Conservation (phyloP, 1,140 invertebrate genomes). For the Brachionus sp. region DNA sequence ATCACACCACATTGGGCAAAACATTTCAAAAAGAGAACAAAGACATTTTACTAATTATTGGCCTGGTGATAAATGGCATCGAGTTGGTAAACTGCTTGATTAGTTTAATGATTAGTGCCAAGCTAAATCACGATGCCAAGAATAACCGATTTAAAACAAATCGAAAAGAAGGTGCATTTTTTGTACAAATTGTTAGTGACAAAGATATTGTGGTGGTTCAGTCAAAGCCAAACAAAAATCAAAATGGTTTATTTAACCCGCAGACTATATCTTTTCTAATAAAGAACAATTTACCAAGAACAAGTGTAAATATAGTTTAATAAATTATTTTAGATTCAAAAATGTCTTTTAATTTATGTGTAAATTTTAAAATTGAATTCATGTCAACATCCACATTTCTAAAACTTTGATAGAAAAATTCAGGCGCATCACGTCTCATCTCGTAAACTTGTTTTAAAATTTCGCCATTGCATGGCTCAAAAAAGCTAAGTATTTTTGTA, state of each 20-base stretch:
- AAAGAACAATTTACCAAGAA: conserved; percentile 24
- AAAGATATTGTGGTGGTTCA: conserved; percentile 49
- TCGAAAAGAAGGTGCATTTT: conserved; percentile 58
- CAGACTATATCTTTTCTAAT: conserved; percentile 14
- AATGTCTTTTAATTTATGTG: background rate
- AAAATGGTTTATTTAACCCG: conserved; percentile 12
- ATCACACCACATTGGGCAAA: conserved; percentile 59
- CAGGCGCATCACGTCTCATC: conserved; percentile 36
- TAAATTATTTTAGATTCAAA: background rate
- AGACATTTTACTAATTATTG: conserved; percentile 58
- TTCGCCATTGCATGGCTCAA: background rate
- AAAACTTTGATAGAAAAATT: conserved; percentile 34
- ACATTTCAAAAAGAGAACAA: conserved; percentile 57
- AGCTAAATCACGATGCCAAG: conserved; percentile 57
- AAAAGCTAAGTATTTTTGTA: background rate
- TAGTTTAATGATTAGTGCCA: conserved; percentile 55
- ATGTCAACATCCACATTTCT: background rate
- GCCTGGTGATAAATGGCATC: conserved; percentile 53
- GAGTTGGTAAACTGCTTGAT: conserved; percentile 58
- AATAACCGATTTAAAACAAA: conserved; percentile 54
- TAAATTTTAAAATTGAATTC: conserved; percentile 29
- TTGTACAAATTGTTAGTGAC: conserved; percentile 56
- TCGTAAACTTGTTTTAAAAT: conserved; percentile 26
- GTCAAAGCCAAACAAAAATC: conserved; percentile 37
- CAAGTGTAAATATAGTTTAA: background rate